Base-by-base conservation (phyloP, 2,888 invertebrate genomes). In the Eurytoma californica region DNA sequence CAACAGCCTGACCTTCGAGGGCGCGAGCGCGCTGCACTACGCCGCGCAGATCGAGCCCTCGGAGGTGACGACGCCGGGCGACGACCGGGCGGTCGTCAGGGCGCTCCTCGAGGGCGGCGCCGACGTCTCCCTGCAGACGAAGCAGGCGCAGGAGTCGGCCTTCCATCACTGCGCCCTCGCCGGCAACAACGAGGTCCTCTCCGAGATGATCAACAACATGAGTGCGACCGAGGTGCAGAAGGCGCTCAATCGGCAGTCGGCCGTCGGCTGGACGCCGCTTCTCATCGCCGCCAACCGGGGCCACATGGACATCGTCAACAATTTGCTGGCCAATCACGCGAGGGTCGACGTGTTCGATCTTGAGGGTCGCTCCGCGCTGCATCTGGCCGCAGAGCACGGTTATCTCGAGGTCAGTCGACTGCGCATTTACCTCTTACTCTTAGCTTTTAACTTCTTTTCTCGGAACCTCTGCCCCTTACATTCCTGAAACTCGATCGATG, bases 261-360 rank as follows among this genome's bases (percentile, higher is more conserved):
- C 95, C 79, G 95, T 97, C 82, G 96, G 99, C 12, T 99, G 99
- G 98, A 98, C 99, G 0, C 99, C 99, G 16, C 92, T 99, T 83
- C 92, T 99, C 72, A 98, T 99, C 85, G 99, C 99, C 24, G 97
- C 98, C 86, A 95, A 98, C 88, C 94, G 96, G 88, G 99, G 98
- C 5, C 99, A 99, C 90, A 95, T 97, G 92, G 97, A 97, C 87
- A 94, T 99, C 84, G 97, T 98, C 60, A 96, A 93, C 87, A 96
- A 96, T 81, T 92, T 99, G 77, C 92, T 98, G 79, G 93, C 95
- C 57, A 97, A 98, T 91, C 98, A 99, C 90, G 99, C 99, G 12
- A 94, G 99, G 88, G 99, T 99, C 20, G 99, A 99, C 90, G 99
- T 99, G 0, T 99, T 99, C 90, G 99, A 99, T 89, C 95, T 94